phyloP scores from a whole-genome alignment of 2,888 invertebrate species.

The Metellina segmentata region DNA sequence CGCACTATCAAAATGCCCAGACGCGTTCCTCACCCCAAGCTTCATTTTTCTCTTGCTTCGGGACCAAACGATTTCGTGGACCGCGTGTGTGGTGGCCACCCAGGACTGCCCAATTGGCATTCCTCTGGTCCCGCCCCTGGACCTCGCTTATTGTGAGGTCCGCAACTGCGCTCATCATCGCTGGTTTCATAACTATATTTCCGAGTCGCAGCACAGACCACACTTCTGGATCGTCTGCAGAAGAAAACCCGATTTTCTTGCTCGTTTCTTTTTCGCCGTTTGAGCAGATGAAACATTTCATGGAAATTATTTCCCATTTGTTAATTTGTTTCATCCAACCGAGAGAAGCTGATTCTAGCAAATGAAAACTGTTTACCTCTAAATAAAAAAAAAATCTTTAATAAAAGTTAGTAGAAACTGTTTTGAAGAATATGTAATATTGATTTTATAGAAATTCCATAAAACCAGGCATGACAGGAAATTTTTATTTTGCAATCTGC shows the following conservation, averaged over 20 bases:
- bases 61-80: constrained; percentile 43
- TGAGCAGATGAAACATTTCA: not conserved
- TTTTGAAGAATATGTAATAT: too few species aligned
- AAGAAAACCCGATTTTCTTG: not conserved
- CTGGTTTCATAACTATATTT: constrained; percentile 39
- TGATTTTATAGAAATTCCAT: too few species aligned
- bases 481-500: too few species aligned
- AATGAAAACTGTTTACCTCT: too few species aligned
- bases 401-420: too few species aligned
- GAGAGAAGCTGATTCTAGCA: too few species aligned
- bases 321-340: too few species aligned
- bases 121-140: constrained; percentile 58
- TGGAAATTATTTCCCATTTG: not conserved
- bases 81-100: constrained; percentile 49
- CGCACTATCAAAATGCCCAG: constrained; percentile 27
- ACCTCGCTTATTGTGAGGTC: constrained; percentile 52
- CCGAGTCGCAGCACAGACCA: constrained; percentile 11
- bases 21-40: constrained; percentile 33
- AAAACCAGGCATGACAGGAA: too few species aligned
- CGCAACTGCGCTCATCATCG: constrained; percentile 18
- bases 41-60: constrained; percentile 37
- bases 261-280: not conserved
- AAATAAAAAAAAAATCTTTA: too few species aligned
- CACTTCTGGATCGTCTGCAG: not conserved
- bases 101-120: constrained; percentile 58